Evolutionary conservation across 1,140 invertebrate species (phyloP).

Genomic region (Leptinotarsa defecta): DNA sequence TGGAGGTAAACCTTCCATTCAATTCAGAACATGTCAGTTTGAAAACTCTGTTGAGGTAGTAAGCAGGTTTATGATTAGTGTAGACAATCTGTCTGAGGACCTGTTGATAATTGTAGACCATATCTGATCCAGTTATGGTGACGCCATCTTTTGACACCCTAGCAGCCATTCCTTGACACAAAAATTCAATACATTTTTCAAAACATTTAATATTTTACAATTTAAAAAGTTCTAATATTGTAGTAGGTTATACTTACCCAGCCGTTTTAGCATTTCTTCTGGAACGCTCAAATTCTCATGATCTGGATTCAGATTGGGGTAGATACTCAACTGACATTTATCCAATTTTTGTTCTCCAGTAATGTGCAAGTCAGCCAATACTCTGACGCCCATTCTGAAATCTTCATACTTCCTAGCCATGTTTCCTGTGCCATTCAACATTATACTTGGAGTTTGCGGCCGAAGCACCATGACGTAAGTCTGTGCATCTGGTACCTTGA

Average conservation of each 20-base stretch:
- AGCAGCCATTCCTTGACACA: conserved; percentile 60
- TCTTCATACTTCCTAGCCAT: conserved; percentile 83
- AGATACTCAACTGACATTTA: conserved; percentile 88
- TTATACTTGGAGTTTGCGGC: conserved; percentile 81
- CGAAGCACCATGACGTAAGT: conserved; percentile 87
- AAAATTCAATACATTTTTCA: conserved; percentile 11
- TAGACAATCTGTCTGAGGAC: conserved; percentile 87
- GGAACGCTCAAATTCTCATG: conserved; percentile 85
- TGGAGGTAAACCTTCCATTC: conserved; percentile 89
- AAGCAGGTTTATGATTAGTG: conserved; percentile 90
- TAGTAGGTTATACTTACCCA: conserved; percentile 59
- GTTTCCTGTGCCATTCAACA: conserved; percentile 81
- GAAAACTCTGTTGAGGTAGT: conserved; percentile 92
- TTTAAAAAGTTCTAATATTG: too few species aligned
- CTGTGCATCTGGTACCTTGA: conserved; percentile 70
- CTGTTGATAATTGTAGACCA: conserved; percentile 83
- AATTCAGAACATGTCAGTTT: conserved; percentile 92
- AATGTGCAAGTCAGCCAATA: conserved; percentile 81
- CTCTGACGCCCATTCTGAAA: conserved; percentile 80
- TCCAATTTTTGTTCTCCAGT: conserved; percentile 67
- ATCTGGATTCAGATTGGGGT: conserved; percentile 92
- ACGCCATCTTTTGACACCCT: conserved; percentile 82
- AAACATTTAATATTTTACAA: not conserved
- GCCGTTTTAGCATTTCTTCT: conserved; percentile 71
- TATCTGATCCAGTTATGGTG: conserved; percentile 82